A percentile compares a stretch with the other conserved stretches of the same genome.
phyloP scores from a whole-genome alignment of 2,797 vertebrate species.

The Pristis pectinata region DNA sequence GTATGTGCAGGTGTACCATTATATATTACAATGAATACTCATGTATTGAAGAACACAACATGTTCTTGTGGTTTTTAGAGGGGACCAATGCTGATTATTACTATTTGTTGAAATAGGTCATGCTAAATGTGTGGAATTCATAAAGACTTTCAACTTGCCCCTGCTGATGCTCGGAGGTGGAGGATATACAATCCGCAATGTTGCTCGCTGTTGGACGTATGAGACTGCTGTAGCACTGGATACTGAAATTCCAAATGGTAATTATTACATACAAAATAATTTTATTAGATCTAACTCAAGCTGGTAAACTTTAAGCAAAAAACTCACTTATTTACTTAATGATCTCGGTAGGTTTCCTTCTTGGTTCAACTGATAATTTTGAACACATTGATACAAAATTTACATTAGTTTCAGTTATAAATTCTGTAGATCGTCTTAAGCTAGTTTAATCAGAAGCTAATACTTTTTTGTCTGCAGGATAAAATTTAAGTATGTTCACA shows the following conservation, averaged over 20 bases:
- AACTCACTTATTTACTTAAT: neutral
- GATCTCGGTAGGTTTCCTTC: neutral
- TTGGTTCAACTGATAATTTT: neutral
- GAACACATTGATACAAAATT: neutral
- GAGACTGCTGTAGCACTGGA: conserved; percentile 72
- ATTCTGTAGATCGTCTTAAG: neutral
- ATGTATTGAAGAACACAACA: neutral
- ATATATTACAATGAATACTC: neutral
- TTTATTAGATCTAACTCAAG: neutral
- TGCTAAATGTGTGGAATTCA: conserved; percentile 86
- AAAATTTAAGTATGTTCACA: neutral
- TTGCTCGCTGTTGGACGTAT: conserved; percentile 71
- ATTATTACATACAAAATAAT: conserved; percentile 39
- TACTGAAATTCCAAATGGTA: conserved; percentile 80
- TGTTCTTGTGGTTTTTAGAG: neutral
- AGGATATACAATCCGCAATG: conserved; percentile 70
- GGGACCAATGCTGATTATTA: neutral
- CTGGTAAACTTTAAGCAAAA: neutral
- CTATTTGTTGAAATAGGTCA: conserved; percentile 60
- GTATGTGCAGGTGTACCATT: conserved; percentile 47
- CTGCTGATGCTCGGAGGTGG: conserved; percentile 70
- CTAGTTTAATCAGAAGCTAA: neutral
- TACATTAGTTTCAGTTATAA: neutral
- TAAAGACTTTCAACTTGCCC: conserved; percentile 81
- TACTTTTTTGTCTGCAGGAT: neutral